Evolutionary conservation across 2,888 invertebrate genomes (phyloP).

Genomic region (Thymelicus acteon): DNA sequence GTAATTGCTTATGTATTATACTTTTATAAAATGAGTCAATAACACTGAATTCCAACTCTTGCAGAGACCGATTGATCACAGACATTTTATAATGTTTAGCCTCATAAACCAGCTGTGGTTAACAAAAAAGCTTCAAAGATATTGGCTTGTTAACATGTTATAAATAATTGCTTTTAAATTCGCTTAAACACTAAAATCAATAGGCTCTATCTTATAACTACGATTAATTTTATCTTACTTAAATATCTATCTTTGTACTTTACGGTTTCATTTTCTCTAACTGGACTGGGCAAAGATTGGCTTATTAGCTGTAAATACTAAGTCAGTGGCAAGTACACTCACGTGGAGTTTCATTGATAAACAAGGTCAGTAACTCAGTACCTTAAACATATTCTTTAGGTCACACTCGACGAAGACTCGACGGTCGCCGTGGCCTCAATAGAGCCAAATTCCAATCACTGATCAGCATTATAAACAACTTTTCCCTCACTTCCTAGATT

Average conservation of each 20-base stretch:
- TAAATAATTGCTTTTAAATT: conserved; percentile 24
- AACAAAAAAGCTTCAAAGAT: conserved; percentile 2
- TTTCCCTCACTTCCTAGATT: conserved; percentile 50
- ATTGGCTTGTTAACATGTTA: conserved; percentile 14
- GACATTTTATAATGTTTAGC: conserved; percentile 52
- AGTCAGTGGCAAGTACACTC: conserved; percentile 45
- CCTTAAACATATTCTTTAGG: conserved; percentile 67
- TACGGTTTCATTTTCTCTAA: conserved; percentile 51
- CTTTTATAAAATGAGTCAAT: conserved; percentile 1
- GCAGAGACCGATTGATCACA: conserved; percentile 50
- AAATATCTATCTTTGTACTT: conserved; percentile 67
- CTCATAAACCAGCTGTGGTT: conserved; percentile 45
- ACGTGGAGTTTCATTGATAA: conserved; percentile 58
- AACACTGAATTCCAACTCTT: conserved; percentile 49
- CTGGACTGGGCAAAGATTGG: conserved; percentile 37
- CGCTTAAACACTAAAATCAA: background rate
- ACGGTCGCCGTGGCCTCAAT: conserved; percentile 73
- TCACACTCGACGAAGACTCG: conserved; percentile 66
- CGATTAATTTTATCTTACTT: conserved; percentile 24
- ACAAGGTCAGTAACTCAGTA: conserved; percentile 62
- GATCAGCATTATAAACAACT: conserved; percentile 58
- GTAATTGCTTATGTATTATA: too few relatives aligned
- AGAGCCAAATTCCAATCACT: conserved; percentile 69
- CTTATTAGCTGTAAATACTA: conserved; percentile 20
- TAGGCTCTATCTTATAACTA: conserved; percentile 1